Conservation (phyloP, 2,888 invertebrate genomes). For the Apocheima hispidaria region DNA sequence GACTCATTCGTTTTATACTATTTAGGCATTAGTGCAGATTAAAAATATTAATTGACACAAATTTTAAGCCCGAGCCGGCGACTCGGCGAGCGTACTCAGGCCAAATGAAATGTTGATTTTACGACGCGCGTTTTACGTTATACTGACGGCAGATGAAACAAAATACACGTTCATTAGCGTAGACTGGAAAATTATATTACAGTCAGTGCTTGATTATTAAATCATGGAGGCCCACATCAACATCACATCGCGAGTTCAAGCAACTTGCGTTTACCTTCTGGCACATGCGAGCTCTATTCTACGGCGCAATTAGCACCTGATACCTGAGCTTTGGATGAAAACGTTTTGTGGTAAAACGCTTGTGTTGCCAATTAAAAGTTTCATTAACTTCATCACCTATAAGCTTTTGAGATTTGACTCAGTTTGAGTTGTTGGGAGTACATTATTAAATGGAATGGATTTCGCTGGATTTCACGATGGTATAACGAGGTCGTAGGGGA, state of each 20-base stretch:
- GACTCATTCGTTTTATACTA: constrained; percentile 47
- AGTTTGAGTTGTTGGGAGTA: constrained; percentile 46
- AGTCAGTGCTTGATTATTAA: constrained; percentile 76
- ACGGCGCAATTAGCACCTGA: constrained; percentile 54
- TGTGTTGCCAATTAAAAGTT: constrained; percentile 31
- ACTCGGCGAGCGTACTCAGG: constrained; percentile 55
- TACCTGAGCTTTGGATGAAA: constrained; percentile 42
- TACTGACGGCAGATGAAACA: constrained; percentile 77
- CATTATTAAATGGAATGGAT: constrained; percentile 56
- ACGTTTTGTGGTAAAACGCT: constrained; percentile 31
- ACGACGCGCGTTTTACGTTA: constrained; percentile 68
- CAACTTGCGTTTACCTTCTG: constrained; percentile 42
- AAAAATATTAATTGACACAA: constrained; percentile 73
- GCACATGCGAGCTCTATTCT: constrained; percentile 44
- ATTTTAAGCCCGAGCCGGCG: constrained; percentile 63
- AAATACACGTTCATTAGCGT: constrained; percentile 83
- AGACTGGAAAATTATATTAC: constrained; percentile 78
- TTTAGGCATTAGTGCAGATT: constrained; percentile 50
- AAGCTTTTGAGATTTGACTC: constrained; percentile 43
- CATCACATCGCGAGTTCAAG: constrained; percentile 60
- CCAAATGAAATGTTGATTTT: constrained; percentile 79
- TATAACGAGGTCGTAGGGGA: constrained; percentile 52
- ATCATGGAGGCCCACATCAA: constrained; percentile 62
- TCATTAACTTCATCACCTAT: constrained; percentile 22
- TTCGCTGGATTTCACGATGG: constrained; percentile 53